A percentile compares a stretch with the other conserved stretches of the same genome.
These are phyloP conservation scores for Pycnomerus fuliginosus DNA, from an alignment of 2,888 invertebrate genomes.

Conservation along the genomic window DNA sequence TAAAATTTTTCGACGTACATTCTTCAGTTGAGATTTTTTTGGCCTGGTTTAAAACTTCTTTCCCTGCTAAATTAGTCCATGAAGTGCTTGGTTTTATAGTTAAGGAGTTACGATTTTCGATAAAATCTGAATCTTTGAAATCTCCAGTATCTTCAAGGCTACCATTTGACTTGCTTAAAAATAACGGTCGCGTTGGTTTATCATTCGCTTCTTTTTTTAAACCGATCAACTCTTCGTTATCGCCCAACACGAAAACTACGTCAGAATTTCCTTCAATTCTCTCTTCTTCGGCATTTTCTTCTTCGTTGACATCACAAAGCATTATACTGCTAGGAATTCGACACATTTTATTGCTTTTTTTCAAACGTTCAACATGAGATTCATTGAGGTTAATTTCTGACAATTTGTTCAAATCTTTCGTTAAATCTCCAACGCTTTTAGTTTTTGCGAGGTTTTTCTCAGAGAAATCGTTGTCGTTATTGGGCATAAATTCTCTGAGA, in stretches of 20 bases:
- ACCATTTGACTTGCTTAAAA: conserved; percentile 15
- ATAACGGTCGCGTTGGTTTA: conserved; percentile 12
- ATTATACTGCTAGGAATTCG: conserved; percentile 35
- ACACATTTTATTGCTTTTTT: conserved; percentile 24
- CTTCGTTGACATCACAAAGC: conserved; percentile 29
- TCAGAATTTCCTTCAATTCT: conserved; percentile 40
- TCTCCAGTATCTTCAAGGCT: conserved; percentile 13
- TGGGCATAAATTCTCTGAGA: conserved; percentile 36
- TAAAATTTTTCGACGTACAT: conserved; percentile 12
- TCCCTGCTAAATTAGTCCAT: conserved; percentile 28
- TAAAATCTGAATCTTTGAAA: conserved; percentile 36
- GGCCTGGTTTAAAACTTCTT: conserved; percentile 1
- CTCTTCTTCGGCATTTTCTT: conserved; percentile 2
- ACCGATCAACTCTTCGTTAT: conserved; percentile 59
- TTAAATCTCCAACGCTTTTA: too few relatives aligned
- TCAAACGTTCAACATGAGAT: conserved; percentile 17
- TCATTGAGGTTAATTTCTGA: background rate
- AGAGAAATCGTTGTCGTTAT: conserved; percentile 6
- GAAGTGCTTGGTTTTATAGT: conserved; percentile 36
- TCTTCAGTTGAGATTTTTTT: conserved; percentile 7
- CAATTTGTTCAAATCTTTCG: too few relatives aligned
- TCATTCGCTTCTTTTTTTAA: conserved; percentile 8
- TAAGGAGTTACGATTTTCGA: conserved; percentile 18
- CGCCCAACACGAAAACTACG: conserved; percentile 71
- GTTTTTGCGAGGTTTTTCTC: too few relatives aligned